Evolutionary conservation across 2,888 invertebrate genomes (phyloP).

Genomic region (Microctonus aethiopoides): DNA sequence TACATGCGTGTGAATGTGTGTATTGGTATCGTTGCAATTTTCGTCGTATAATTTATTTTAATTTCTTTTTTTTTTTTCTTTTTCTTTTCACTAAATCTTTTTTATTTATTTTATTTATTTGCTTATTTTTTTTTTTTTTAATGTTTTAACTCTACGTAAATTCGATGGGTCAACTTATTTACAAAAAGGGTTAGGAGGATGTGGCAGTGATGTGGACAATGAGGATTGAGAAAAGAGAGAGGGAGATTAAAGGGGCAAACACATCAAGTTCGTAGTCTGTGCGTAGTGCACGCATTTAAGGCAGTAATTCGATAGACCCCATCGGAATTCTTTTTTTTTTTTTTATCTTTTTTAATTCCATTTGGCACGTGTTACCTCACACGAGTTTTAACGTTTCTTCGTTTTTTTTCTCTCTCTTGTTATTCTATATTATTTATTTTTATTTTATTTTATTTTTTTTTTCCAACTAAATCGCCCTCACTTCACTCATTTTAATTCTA

Average conservation of each 20-base stretch:
- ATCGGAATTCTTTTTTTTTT: slow-evolving; percentile 43
- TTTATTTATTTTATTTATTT: slow-evolving; percentile 22
- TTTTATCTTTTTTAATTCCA: slow-evolving; percentile 32
- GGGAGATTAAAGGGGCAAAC: slow-evolving; percentile 26
- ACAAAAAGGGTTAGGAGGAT: slow-evolving; percentile 10
- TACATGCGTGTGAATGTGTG: too few relatives aligned
- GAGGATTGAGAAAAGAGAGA: not conserved
- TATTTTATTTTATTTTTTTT: slow-evolving; percentile 7
- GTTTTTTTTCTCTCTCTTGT: slow-evolving; percentile 30
- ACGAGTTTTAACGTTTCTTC: slow-evolving; percentile 43
- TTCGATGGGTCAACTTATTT: slow-evolving; percentile 33
- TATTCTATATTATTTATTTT: slow-evolving; percentile 14
- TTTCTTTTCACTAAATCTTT: slow-evolving; percentile 23
- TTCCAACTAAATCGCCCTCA: slow-evolving; percentile 22
- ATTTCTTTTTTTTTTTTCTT: slow-evolving; percentile 34
- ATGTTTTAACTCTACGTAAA: slow-evolving; percentile 27
- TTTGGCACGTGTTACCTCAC: slow-evolving; percentile 34
- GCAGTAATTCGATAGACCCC: slow-evolving; percentile 51
- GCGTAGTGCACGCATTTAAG: slow-evolving; percentile 46
- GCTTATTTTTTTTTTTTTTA: slow-evolving; percentile 13
- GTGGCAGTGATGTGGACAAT: slow-evolving; percentile 7
- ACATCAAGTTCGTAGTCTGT: slow-evolving; percentile 26
- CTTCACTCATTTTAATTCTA: slow-evolving; percentile 21
- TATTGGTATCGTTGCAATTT: slow-evolving; percentile 36
- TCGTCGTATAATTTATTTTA: slow-evolving; percentile 36